Evolutionary conservation across 2,797 vertebrate species (phyloP).

Genomic region (Nothura maculosa): DNA sequence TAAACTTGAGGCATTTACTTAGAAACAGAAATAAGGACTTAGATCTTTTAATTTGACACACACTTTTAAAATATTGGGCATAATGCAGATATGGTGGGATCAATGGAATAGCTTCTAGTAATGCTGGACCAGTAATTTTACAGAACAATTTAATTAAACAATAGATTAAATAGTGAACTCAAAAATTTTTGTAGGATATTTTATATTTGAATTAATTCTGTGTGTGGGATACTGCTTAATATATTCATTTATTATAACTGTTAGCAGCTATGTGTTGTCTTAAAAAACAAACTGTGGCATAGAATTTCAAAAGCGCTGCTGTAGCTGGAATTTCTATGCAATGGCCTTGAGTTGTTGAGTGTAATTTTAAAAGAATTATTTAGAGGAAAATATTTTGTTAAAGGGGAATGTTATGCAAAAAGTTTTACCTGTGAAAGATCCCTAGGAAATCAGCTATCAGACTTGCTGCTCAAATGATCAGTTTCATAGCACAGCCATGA

Average conservation of each 20-base stretch:
- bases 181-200: neutral
- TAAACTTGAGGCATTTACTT: neutral
- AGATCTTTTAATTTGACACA: neutral
- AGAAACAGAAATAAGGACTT: neutral
- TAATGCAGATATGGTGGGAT: neutral
- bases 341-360: conserved; percentile 45
- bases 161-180: neutral
- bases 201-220: conserved; percentile 20
- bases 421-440: conserved; percentile 39
- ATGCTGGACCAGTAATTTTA: neutral
- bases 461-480: neutral
- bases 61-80: neutral
- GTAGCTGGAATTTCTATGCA: conserved; percentile 30
- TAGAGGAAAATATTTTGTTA: conserved; percentile 66
- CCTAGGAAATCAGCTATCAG: conserved; percentile 14
- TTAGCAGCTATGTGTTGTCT: conserved; percentile 57
- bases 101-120: neutral
- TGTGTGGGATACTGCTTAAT: conserved; percentile 1
- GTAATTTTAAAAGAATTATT: conserved; percentile 69
- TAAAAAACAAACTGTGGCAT: conserved; percentile 60
- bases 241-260: conserved; percentile 60
- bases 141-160: conserved; percentile 17
- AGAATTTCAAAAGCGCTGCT: conserved; percentile 61
- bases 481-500: neutral
- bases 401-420: conserved; percentile 31